phyloP scores from a whole-genome alignment of 2,888 invertebrate genomes.

The Mechanitis mazaeus region DNA sequence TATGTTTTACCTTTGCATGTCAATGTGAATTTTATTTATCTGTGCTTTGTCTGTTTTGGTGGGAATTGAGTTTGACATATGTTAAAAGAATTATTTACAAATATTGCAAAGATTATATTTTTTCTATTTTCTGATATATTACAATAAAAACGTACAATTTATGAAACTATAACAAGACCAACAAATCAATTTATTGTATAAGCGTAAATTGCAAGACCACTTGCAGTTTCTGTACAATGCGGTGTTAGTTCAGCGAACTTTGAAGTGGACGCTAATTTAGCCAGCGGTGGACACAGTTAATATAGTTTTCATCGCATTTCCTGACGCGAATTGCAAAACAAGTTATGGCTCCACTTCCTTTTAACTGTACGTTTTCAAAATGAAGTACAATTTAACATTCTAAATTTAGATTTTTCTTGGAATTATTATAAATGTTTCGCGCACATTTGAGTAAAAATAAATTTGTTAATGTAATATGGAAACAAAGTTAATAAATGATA shows the following conservation, averaged over 20 bases:
- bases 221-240: slow-evolving; percentile 21
- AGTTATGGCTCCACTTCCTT: slow-evolving; percentile 16
- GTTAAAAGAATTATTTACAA: background rate
- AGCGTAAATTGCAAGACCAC: background rate
- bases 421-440: background rate
- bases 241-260: slow-evolving; percentile 19
- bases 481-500: slow-evolving; percentile 15
- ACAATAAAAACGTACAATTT: background rate
- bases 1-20: slow-evolving; percentile 6
- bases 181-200: background rate
- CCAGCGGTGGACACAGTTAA: slow-evolving; percentile 22
- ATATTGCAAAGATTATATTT: too few species aligned
- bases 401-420: slow-evolving; percentile 4
- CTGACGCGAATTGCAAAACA: slow-evolving; percentile 18
- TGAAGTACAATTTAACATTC: slow-evolving; percentile 1
- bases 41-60: slow-evolving; percentile 1
- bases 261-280: slow-evolving; percentile 21
- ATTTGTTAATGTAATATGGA: slow-evolving; percentile 9
- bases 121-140: too few species aligned
- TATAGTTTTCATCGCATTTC: slow-evolving; percentile 20
- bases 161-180: background rate
- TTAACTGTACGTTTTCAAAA: background rate
- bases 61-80: background rate
- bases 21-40: slow-evolving; percentile 2
- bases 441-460: background rate